Percentiles rank a stretch among this genome's conserved stretches.
These are phyloP conservation scores for Cyclina sinensis DNA, from an alignment of 1,140 invertebrate species.

Conservation along the genomic window DNA sequence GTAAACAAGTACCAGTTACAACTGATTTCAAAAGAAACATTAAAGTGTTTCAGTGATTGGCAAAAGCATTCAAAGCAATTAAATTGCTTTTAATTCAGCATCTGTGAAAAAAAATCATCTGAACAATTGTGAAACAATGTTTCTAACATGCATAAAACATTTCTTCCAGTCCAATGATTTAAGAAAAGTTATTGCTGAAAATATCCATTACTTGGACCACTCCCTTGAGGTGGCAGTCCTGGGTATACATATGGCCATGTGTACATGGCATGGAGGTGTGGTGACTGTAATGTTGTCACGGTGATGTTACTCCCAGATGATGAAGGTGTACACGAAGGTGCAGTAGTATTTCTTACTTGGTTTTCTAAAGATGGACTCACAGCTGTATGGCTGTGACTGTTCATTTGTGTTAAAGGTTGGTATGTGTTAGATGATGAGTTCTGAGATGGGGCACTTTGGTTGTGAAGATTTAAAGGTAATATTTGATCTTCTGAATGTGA, in stretches of 20 bases:
- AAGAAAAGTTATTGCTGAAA: slow-evolving; percentile 6
- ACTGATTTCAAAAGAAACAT: too few relatives aligned
- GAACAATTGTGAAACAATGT: too few relatives aligned
- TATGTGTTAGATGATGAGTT: neutral
- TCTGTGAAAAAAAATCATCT: too few relatives aligned
- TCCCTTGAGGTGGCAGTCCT: slow-evolving; percentile 18
- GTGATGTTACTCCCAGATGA: slow-evolving; percentile 14
- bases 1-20: too few relatives aligned
- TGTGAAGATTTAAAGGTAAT: slow-evolving; percentile 53
- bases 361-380: neutral
- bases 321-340: neutral
- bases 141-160: too few relatives aligned
- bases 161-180: too few relatives aligned
- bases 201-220: slow-evolving; percentile 15
- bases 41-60: too few relatives aligned
- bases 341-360: neutral
- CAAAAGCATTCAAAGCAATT: too few relatives aligned
- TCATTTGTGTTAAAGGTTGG: slow-evolving; percentile 46
- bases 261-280: slow-evolving; percentile 67
- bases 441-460: slow-evolving; percentile 16
- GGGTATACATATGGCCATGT: slow-evolving; percentile 71
- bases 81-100: too few relatives aligned
- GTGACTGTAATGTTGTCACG: slow-evolving; percentile 36
- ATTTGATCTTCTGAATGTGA: slow-evolving; percentile 45
- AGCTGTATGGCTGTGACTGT: neutral